Percentiles rank a stretch among this genome's conserved stretches.
Evolutionary conservation across 2,113 vertebrate genomes (phyloP).

Genomic region (Callocephalon fimbriatum): DNA sequence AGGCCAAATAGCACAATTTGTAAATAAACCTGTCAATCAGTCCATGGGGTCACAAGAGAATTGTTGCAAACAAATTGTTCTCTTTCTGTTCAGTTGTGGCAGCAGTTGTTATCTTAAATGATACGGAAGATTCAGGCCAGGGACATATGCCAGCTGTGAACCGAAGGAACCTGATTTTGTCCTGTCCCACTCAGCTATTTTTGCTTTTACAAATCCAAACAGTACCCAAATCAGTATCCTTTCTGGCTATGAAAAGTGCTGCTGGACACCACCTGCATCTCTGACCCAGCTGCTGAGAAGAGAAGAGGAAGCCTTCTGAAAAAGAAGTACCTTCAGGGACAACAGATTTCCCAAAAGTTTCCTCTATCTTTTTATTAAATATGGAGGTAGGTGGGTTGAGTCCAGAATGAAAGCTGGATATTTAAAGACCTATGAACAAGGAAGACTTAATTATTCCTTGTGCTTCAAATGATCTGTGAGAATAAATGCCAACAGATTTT

Average conservation of each 20-base stretch:
- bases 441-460: not conserved
- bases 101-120: not conserved
- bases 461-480: not conserved
- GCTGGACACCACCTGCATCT: not conserved
- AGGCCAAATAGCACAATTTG: slow-evolving; percentile 43
- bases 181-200: not conserved
- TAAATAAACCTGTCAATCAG: slow-evolving; percentile 48
- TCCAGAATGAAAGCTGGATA: not conserved
- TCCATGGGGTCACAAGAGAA: not conserved
- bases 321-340: not conserved
- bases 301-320: not conserved
- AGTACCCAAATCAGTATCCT: not conserved
- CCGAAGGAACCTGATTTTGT: not conserved
- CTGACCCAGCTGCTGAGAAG: not conserved
- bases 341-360: not conserved
- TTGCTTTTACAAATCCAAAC: not conserved
- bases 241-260: not conserved
- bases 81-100: not conserved
- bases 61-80: not conserved
- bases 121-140: not conserved
- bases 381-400: not conserved
- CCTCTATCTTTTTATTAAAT: not conserved
- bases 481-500: not conserved
- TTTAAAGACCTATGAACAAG: not conserved
- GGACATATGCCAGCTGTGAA: not conserved